Base-by-base conservation (phyloP, 2,113 vertebrate genomes). In the Hemichromis elongatus region DNA sequence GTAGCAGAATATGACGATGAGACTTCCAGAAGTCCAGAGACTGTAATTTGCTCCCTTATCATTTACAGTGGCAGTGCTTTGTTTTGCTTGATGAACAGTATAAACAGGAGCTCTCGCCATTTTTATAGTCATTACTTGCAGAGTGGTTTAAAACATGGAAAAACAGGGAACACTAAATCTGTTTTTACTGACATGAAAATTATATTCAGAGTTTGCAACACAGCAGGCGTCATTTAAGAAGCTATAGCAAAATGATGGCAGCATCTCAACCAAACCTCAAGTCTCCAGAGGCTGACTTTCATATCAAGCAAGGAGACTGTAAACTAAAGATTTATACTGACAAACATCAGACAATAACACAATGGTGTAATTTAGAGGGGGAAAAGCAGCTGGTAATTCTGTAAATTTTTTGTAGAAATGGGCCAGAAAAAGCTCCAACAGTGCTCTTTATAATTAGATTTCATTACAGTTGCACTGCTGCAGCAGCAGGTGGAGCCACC, bases 401-500 rank as follows among this genome's bases (percentile, higher is more conserved):
- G 21, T 13, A 7, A 6, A 50, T 45, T 45, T 61, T 50, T 30
- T 55, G 75, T 18, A 52, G 19, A 47, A 55, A 82, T 21, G 35
- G 19, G 21, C 9, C 61, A 47, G 21, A 79, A 73, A 37, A 28
- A 30, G n/a, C 4, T 80, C 19, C 10, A 40, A 9, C 5, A 52
- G 10, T 30, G 70, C 18, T 52, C 24, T 18, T 42, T 6, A 7
- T 28, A 40, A 13, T 42, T 52, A 54, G 18, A 19, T 3, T 53
- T 10, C 24, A 28, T 6, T 7, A 77, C 57, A 86, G 75, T 83
- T 86, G 6, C 73, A 33, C 28, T 5, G 1, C 9, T 81, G 42
- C 10, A 57, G 59, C 93, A 94, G 87, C 84, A 94, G 93, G 85
- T 88, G 93, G 93, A 52, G 86, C 90, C 73, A 84, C 26, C 81